A percentile compares a stretch with the other conserved stretches of the same genome.
Conservation (phyloP, 2,113 vertebrate genomes). For the Condylura cristata region DNA sequence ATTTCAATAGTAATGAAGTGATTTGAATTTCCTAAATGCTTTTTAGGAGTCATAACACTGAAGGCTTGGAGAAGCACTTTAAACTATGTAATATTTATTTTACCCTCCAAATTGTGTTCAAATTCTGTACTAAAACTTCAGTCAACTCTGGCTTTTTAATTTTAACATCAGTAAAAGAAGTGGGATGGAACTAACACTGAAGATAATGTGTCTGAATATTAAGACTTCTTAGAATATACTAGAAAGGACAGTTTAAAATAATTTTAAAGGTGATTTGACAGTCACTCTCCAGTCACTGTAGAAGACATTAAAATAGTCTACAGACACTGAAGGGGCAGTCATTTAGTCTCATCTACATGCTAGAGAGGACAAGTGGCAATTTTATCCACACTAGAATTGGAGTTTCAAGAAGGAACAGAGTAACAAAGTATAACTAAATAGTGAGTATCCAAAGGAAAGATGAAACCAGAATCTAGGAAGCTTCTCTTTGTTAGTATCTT, state of each 20-base stretch:
- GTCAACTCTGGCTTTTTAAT: not conserved
- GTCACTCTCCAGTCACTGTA: not conserved
- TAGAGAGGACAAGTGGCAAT: not conserved
- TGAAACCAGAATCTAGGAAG: not conserved
- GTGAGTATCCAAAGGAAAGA: not conserved
- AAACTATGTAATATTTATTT: conserved; percentile 17
- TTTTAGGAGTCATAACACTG: conserved; percentile 20
- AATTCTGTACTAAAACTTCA: not conserved
- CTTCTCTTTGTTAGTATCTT: conserved; percentile 38
- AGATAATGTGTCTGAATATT: not conserved
- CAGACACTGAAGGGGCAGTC: not conserved
- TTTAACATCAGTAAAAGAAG: not conserved
- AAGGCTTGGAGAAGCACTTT: not conserved
- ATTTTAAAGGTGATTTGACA: not conserved
- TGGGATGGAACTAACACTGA: not conserved
- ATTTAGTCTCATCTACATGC: too few relatives aligned
- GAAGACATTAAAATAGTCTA: not conserved
- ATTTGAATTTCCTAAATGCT: conserved; percentile 35
- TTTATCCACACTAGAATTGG: not conserved
- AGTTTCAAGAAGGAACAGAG: conserved; percentile 15
- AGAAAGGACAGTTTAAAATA: not conserved
- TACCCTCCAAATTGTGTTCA: conserved; percentile 26
- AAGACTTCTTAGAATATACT: not conserved
- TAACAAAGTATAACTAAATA: not conserved
- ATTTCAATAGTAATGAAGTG: conserved; percentile 52